Percentiles rank a stretch among this genome's conserved stretches.
Conservation (phyloP, 2,113 vertebrate genomes). For the Amblyornis subalaris region DNA sequence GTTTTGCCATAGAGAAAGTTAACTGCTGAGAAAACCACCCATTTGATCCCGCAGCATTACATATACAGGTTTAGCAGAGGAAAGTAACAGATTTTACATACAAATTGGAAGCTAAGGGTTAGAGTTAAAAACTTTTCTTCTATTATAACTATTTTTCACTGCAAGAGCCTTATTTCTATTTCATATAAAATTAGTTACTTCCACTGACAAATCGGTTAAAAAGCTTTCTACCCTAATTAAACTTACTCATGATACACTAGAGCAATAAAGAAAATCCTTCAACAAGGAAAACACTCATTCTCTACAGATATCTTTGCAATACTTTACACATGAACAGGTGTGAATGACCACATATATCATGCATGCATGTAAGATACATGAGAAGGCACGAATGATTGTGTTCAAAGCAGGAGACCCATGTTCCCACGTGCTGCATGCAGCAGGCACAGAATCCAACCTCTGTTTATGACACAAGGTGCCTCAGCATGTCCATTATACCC, state of each 20-base stretch:
- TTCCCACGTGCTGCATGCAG: neutral
- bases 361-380: neutral
- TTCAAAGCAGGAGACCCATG: neutral
- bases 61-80: neutral
- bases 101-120: constrained; percentile 5
- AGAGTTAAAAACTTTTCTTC: constrained; percentile 6
- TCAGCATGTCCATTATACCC: neutral
- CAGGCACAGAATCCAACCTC: neutral
- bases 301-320: neutral
- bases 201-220: constrained; percentile 28
- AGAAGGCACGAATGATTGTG: neutral
- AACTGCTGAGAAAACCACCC: neutral
- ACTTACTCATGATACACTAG: neutral
- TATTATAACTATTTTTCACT: constrained; percentile 5
- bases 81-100: constrained; percentile 15
- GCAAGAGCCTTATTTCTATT: constrained; percentile 24
- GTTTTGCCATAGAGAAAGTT: neutral
- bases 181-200: constrained; percentile 33
- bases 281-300: neutral
- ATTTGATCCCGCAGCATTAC: neutral
- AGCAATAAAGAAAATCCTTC: neutral
- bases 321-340: neutral
- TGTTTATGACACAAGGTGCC: neutral
- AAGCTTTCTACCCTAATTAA: constrained; percentile 22
- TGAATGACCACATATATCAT: neutral